Evolutionary conservation across 2,113 vertebrate species (phyloP).

Genomic region (Eonycteris spelaea): DNA sequence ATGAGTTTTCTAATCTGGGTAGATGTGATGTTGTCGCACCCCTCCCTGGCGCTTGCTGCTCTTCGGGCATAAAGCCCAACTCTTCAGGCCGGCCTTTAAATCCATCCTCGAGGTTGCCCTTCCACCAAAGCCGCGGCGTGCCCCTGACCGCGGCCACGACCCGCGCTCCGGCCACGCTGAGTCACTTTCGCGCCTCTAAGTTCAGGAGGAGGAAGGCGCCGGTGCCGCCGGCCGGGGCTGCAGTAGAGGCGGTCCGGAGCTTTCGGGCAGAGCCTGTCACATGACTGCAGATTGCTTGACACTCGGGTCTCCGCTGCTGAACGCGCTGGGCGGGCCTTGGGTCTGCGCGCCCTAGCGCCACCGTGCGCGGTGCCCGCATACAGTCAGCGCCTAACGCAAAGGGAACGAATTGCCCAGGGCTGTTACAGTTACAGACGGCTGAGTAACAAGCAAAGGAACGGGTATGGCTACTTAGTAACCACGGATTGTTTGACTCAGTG

Average conservation of each 20-base stretch:
- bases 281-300: background rate
- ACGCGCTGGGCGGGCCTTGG: accelerated
- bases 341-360: background rate
- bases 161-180: accelerated
- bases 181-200: background rate
- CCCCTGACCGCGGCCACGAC: accelerated
- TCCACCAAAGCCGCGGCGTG: too few relatives aligned
- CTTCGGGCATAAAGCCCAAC: background rate
- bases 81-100: background rate
- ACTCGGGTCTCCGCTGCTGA: background rate
- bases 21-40: background rate
- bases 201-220: background rate
- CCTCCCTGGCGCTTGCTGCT: background rate
- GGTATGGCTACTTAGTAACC: background rate
- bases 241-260: accelerated
- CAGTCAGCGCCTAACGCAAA: background rate
- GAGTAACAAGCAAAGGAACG: too few relatives aligned
- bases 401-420: background rate
- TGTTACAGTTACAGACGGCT: accelerated
- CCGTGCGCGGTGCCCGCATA: background rate
- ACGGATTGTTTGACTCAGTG: background rate
- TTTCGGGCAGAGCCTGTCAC: background rate
- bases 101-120: background rate
- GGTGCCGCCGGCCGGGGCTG: background rate
- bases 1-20: background rate